Percentiles rank a stretch among this genome's conserved stretches.
Evolutionary conservation across 2,797 vertebrate species (phyloP).

Genomic region (Gephyroberyx darwinii): DNA sequence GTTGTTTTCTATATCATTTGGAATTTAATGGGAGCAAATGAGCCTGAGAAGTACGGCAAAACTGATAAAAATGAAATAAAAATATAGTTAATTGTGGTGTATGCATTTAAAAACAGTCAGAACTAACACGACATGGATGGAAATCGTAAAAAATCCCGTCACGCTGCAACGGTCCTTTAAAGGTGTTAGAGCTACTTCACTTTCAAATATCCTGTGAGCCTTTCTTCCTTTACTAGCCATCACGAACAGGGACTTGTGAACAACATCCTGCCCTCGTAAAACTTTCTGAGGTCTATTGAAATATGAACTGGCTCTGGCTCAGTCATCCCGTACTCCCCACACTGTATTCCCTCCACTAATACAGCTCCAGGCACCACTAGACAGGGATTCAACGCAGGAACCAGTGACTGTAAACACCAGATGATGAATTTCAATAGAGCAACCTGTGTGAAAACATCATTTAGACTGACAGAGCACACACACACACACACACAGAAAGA

Average conservation of each 20-base stretch:
- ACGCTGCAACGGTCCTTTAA: too few species aligned
- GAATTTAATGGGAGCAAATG: too few species aligned
- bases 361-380: conserved; percentile 27
- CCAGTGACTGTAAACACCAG: conserved; percentile 12
- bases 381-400: conserved; percentile 16
- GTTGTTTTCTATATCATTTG: too few species aligned
- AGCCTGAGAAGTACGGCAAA: too few species aligned
- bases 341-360: neutral
- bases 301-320: conserved; percentile 33
- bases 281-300: conserved; percentile 5
- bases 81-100: too few species aligned
- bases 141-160: too few species aligned
- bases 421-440: conserved; percentile 22
- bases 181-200: too few species aligned
- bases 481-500: neutral
- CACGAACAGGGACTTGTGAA: neutral
- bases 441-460: neutral
- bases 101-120: too few species aligned
- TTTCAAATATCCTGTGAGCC: too few species aligned
- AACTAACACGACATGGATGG: too few species aligned
- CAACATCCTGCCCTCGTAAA: conserved; percentile 7
- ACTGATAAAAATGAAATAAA: too few species aligned
- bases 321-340: conserved; percentile 16
- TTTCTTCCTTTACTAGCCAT: neutral
- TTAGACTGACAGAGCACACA: neutral